Conservation (phyloP, 1,140 invertebrate species). For the Anoplolepis gracilipes region DNA sequence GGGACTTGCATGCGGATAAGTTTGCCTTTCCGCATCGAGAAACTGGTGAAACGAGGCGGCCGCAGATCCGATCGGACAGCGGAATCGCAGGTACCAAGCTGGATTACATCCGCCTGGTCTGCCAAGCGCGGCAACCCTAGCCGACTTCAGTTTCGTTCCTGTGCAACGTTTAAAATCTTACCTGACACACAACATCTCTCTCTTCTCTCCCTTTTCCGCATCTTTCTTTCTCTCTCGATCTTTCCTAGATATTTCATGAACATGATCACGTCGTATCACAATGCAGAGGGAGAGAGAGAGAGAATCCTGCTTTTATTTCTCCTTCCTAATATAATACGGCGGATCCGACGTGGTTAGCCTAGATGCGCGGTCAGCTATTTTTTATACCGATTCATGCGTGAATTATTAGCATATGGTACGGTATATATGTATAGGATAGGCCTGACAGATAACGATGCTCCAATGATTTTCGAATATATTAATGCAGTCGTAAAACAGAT, state of each 20-base stretch:
- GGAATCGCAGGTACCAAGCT: constrained; percentile 74
- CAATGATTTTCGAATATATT: constrained; percentile 72
- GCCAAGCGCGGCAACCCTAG: constrained; percentile 66
- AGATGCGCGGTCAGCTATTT: constrained; percentile 71
- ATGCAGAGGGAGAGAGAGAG: too few relatives aligned
- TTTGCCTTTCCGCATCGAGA: constrained; percentile 79
- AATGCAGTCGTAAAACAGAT: constrained; percentile 23
- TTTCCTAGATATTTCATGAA: constrained; percentile 54
- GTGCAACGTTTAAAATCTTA: constrained; percentile 66
- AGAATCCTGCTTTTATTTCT: constrained; percentile 77
- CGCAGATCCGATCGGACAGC: constrained; percentile 80
- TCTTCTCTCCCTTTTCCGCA: constrained; percentile 5
- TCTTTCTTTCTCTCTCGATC: constrained; percentile 57
- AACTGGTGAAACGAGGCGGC: constrained; percentile 76
- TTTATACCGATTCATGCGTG: constrained; percentile 76
- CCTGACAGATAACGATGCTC: constrained; percentile 76
- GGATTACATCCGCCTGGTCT: constrained; percentile 63
- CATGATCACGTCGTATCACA: constrained; percentile 52
- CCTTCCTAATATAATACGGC: constrained; percentile 78
- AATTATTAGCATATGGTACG: constrained; percentile 84
- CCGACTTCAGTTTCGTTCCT: constrained; percentile 64
- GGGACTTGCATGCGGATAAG: constrained; percentile 47
- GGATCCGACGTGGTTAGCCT: constrained; percentile 76
- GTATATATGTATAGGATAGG: constrained; percentile 76
- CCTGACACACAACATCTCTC: constrained; percentile 53